These are phyloP conservation scores for Siniperca scherzeri DNA, from an alignment of 2,797 vertebrate genomes.

Conservation along the genomic window DNA sequence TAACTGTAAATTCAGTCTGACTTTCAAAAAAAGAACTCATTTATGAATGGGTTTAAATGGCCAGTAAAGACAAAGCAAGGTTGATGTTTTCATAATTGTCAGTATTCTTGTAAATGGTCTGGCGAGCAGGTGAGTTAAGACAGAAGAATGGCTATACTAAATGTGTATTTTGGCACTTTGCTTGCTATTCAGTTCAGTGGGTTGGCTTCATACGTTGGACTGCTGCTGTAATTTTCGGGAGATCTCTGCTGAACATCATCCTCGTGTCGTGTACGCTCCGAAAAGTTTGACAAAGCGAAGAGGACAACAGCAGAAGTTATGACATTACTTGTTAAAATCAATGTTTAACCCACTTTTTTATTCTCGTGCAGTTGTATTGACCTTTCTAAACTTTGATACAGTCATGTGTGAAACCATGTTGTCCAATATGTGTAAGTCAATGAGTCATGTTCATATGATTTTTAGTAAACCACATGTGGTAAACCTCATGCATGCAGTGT, in stretches of 20 bases:
- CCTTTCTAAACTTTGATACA: slow-evolving; percentile 6
- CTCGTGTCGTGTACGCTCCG: neutral
- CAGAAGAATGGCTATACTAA: neutral
- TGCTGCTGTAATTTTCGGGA: neutral
- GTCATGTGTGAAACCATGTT: slow-evolving; percentile 43
- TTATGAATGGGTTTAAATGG: neutral
- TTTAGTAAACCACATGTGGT: slow-evolving; percentile 37
- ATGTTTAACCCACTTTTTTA: slow-evolving; percentile 9
- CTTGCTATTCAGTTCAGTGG: neutral
- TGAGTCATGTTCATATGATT: slow-evolving; percentile 66
- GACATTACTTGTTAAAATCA: slow-evolving; percentile 4
- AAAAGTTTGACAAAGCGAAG: neutral
- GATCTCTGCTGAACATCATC: slow-evolving; percentile 9
- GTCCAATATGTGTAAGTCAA: slow-evolving; percentile 11
- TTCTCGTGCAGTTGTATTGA: neutral
- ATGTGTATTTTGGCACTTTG: slow-evolving; percentile 12
- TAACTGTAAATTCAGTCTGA: neutral
- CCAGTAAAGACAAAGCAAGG: neutral
- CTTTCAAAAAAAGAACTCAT: neutral
- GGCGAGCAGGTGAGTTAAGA: slow-evolving; percentile 7
- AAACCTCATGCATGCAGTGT: slow-evolving; percentile 20
- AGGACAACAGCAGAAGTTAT: neutral
- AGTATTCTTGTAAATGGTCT: slow-evolving; percentile 1
- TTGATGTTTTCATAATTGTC: neutral
- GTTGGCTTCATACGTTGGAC: slow-evolving; percentile 16